Conservation (phyloP, 2,113 vertebrate species). For the Zapornia atra region DNA sequence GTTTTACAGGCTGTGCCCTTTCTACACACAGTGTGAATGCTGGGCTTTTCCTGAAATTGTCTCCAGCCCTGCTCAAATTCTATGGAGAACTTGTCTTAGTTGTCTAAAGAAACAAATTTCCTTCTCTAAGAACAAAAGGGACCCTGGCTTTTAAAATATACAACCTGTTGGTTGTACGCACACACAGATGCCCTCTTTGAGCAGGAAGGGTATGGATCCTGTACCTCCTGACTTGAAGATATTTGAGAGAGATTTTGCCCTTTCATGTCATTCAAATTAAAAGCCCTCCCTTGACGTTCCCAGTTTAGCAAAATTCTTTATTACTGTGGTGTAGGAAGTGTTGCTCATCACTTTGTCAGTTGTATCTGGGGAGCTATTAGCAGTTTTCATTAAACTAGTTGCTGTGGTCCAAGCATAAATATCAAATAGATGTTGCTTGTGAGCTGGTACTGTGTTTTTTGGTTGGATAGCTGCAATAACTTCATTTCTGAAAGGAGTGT, state of each 20-base stretch:
- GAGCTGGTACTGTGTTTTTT: rapidly evolving
- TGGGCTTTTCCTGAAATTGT: constrained; percentile 62
- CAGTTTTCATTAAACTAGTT: neutral
- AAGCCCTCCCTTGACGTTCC: neutral
- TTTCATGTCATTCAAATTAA: neutral
- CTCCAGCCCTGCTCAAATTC: neutral
- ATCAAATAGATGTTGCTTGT: neutral
- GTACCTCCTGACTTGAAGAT: neutral
- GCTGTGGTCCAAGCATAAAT: neutral
- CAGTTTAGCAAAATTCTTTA: neutral
- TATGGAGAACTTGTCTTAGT: constrained; percentile 12
- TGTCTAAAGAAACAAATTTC: constrained; percentile 29
- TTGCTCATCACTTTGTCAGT: neutral
- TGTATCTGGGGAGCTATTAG: neutral
- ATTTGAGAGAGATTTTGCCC: neutral
- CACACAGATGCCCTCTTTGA: neutral
- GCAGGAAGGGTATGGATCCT: constrained; percentile 17
- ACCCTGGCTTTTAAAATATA: constrained; percentile 20
- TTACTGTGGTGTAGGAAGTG: neutral
- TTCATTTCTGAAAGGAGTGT: neutral
- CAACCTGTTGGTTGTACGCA: neutral
- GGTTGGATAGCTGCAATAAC: neutral
- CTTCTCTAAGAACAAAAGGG: constrained; percentile 24
- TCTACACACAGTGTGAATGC: neutral
- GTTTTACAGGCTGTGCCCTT: neutral